phyloP scores from a whole-genome alignment of 2,888 invertebrate genomes.

The Gnatocerus cornutus region DNA sequence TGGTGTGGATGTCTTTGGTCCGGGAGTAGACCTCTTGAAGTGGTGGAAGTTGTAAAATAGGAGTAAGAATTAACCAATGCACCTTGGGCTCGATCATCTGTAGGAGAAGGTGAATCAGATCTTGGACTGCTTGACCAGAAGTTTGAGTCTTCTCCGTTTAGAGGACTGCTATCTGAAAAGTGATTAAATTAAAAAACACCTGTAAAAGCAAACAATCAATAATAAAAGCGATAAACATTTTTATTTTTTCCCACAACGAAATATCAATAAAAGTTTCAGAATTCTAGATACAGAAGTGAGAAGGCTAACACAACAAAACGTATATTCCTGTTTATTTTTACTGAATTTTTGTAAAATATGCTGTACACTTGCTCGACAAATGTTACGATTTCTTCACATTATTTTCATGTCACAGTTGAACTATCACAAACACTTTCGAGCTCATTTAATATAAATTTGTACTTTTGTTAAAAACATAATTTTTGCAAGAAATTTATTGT shows the following conservation, averaged over 20 bases:
- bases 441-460: neutral
- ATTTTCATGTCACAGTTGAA: constrained; percentile 1
- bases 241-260: no score
- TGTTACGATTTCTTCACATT: constrained; percentile 49
- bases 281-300: neutral
- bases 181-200: no score
- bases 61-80: constrained; percentile 61
- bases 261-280: constrained; percentile 7
- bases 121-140: constrained; percentile 68
- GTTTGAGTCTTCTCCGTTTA: constrained; percentile 65
- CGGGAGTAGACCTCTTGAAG: constrained; percentile 18
- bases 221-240: no score
- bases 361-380: constrained; percentile 58
- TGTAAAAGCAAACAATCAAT: constrained; percentile 1
- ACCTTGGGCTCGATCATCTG: constrained; percentile 58
- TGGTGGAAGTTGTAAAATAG: constrained; percentile 32
- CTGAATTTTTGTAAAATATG: constrained; percentile 53
- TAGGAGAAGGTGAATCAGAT: constrained; percentile 67
- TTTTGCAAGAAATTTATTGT: no score
- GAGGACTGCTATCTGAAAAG: constrained; percentile 62
- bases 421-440: neutral
- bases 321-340: constrained; percentile 56
- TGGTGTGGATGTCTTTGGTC: constrained; percentile 55
- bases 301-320: constrained; percentile 12
- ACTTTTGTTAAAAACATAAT: neutral